These are phyloP conservation scores for Eurystomus glaucurus DNA, from an alignment of 2,797 vertebrate species.

Conservation along the genomic window DNA sequence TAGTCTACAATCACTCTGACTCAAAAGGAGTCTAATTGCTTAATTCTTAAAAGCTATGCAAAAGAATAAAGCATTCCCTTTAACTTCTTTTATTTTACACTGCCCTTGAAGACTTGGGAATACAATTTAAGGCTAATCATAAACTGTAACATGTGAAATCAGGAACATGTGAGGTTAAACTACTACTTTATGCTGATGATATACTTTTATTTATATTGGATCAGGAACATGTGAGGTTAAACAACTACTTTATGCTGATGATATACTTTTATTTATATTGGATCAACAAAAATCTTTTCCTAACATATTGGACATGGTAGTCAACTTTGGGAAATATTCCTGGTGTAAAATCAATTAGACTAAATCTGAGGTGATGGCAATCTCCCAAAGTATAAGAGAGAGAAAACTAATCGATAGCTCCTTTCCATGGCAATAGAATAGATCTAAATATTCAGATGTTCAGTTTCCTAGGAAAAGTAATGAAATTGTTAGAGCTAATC, in stretches of 20 bases:
- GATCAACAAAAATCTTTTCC: neutral
- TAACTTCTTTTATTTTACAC: neutral
- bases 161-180: neutral
- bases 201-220: neutral
- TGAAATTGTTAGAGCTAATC: slow-evolving; percentile 56
- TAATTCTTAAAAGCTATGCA: neutral
- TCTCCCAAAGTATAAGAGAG: neutral
- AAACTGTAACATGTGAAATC: neutral
- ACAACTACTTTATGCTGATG: neutral
- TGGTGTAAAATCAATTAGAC: slow-evolving; percentile 10
- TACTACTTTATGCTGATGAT: neutral
- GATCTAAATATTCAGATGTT: slow-evolving; percentile 42
- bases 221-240: neutral
- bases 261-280: slow-evolving; percentile 6
- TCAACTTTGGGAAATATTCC: slow-evolving; percentile 19
- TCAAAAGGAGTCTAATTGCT: neutral
- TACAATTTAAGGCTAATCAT: neutral
- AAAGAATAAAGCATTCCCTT: neutral
- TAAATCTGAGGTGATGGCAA: slow-evolving; percentile 16
- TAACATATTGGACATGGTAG: neutral
- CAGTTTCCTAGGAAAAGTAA: slow-evolving; percentile 43
- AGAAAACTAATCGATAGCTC: neutral
- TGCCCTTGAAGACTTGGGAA: neutral
- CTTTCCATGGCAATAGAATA: slow-evolving; percentile 1
- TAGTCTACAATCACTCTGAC: neutral